Evolutionary conservation across 2,888 invertebrate species (phyloP).

Genomic region (Resseliella maxima): DNA sequence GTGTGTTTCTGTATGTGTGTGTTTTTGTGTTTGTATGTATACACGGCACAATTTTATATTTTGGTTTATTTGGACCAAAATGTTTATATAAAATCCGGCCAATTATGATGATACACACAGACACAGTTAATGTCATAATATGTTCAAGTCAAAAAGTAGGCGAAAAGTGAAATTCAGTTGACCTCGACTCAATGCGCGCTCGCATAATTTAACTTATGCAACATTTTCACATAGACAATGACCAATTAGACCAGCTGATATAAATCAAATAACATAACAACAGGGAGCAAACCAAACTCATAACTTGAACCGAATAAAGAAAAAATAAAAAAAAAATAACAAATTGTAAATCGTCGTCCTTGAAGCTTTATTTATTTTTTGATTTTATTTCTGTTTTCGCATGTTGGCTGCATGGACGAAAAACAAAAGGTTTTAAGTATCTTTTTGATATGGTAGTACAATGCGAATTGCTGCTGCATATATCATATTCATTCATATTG

Average conservation of each 20-base stretch:
- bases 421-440: no score
- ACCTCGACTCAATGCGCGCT: background rate
- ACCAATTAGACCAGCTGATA: background rate
- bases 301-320: background rate
- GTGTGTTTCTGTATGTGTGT: background rate
- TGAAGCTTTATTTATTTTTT: background rate
- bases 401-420: no score
- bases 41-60: no score
- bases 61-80: background rate
- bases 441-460: no score
- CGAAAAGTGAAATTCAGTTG: constrained; percentile 12
- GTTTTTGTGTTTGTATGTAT: no score
- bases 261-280: background rate
- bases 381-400: no score
- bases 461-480: background rate
- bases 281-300: background rate
- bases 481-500: background rate
- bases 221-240: background rate
- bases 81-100: background rate
- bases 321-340: background rate
- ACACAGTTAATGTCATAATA: background rate
- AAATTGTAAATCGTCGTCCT: background rate
- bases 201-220: background rate
- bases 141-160: background rate
- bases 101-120: background rate